Evolutionary conservation across 2,797 vertebrate genomes (phyloP).

Genomic region (Cygnus olor): DNA sequence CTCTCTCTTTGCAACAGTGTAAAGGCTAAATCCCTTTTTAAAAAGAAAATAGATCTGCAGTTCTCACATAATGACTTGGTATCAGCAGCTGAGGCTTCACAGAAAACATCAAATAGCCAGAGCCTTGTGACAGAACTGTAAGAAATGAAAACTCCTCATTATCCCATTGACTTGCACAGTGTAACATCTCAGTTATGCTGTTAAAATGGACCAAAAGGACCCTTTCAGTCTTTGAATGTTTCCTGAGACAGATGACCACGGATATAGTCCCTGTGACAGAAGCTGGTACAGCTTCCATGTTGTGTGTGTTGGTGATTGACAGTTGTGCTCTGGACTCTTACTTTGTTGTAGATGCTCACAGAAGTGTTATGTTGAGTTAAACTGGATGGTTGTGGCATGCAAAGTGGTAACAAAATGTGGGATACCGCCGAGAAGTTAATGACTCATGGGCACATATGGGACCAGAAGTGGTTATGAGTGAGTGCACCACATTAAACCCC

Average conservation of each 20-base stretch:
- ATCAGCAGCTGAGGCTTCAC: constrained; percentile 48
- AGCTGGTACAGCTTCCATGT: background rate
- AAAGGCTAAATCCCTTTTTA: constrained; percentile 51
- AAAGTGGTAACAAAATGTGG: background rate
- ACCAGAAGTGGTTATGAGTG: background rate
- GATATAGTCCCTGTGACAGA: background rate
- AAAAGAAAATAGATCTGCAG: constrained; percentile 62
- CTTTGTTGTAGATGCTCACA: background rate
- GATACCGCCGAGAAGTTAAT: background rate
- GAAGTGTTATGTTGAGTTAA: background rate
- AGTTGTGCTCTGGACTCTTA: background rate
- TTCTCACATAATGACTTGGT: constrained; percentile 57
- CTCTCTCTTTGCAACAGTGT: constrained; percentile 8
- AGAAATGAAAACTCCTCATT: constrained; percentile 16
- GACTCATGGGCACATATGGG: background rate
- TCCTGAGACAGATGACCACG: background rate
- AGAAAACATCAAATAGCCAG: constrained; percentile 55
- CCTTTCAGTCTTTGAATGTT: background rate
- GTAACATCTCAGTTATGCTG: background rate
- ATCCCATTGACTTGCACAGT: background rate
- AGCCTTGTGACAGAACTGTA: constrained; percentile 4
- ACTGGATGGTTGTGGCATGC: background rate
- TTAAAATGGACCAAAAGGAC: background rate
- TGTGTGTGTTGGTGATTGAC: background rate
- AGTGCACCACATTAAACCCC: background rate